These are phyloP conservation scores for Heterotilapia buettikoferi DNA, from an alignment of 2,113 vertebrate species.

Conservation along the genomic window DNA sequence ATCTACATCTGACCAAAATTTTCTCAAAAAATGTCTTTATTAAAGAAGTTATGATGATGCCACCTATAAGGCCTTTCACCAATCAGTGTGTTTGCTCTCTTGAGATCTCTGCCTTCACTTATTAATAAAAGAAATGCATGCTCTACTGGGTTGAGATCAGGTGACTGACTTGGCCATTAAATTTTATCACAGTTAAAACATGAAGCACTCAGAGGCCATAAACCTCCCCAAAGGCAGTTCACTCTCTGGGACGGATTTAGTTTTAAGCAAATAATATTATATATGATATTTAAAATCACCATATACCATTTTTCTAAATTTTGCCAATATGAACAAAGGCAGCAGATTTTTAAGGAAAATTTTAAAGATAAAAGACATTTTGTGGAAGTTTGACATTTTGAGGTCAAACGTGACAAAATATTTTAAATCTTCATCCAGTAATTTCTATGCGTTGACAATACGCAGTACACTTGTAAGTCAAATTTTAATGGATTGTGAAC, in stretches of 20 bases:
- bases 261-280: not conserved
- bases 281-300: not conserved
- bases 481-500: not conserved
- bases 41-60: not conserved
- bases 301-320: not conserved
- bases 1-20: rapidly evolving
- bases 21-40: rapidly evolving
- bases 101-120: not conserved
- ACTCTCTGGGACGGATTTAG: rapidly evolving
- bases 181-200: not conserved
- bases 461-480: not conserved
- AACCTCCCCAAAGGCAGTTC: not conserved
- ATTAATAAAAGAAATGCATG: not conserved
- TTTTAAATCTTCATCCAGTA: not conserved
- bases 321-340: rapidly evolving
- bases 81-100: not conserved
- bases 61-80: not conserved
- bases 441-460: not conserved
- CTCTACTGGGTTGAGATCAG: not conserved
- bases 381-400: not conserved
- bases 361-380: not conserved
- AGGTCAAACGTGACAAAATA: not conserved
- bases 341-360: not conserved
- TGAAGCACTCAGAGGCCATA: not conserved
- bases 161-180: not conserved